Evolutionary conservation across 2,797 vertebrate genomes (phyloP).

Genomic region (Sphenodon punctatus): DNA sequence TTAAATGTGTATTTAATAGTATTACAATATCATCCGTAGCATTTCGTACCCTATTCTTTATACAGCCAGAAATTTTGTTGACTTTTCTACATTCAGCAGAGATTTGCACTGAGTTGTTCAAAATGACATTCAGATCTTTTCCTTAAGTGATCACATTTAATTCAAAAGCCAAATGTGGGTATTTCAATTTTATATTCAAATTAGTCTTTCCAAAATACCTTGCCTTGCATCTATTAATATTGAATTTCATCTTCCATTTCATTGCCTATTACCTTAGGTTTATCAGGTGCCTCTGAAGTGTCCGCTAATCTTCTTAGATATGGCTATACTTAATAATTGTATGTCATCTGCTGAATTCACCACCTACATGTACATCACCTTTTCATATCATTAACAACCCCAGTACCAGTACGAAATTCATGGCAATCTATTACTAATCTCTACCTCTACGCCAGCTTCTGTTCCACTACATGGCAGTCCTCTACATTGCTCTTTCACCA

Average conservation of each 20-base stretch:
- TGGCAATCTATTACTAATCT: neutral
- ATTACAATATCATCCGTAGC: neutral
- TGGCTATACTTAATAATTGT: neutral
- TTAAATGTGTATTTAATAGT: accelerated
- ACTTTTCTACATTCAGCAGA: neutral
- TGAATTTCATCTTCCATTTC: too few species aligned
- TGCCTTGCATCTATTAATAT: too few species aligned
- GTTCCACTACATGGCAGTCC: neutral
- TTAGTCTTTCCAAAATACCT: neutral
- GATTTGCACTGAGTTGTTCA: neutral
- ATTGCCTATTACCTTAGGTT: neutral
- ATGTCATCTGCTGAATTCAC: neutral
- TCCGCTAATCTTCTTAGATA: neutral
- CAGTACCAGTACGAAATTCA: neutral
- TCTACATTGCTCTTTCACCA: neutral
- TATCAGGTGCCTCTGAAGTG: neutral
- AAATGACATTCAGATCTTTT: neutral
- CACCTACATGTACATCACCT: neutral
- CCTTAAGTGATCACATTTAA: neutral
- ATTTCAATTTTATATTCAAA: accelerated
- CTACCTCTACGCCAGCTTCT: neutral
- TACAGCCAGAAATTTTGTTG: neutral
- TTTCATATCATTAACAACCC: neutral
- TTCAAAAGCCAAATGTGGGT: neutral
- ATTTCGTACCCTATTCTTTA: neutral